These are phyloP conservation scores for Saturnia japonica DNA, from an alignment of 2,888 invertebrate genomes.

Conservation along the genomic window DNA sequence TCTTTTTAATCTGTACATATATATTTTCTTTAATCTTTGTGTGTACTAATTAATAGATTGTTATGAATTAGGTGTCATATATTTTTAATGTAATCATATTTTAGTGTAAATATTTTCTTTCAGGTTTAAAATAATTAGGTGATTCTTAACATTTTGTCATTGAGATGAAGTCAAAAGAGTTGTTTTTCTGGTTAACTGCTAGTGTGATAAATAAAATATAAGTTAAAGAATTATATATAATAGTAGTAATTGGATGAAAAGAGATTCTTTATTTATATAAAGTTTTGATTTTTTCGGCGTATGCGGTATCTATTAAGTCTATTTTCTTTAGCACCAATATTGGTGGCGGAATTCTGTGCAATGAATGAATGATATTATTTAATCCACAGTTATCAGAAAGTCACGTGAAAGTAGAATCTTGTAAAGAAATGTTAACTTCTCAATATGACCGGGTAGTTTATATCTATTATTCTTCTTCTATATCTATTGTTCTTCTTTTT, in stretches of 20 bases:
- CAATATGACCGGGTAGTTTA: too few relatives aligned
- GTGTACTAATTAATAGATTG: slow-evolving; percentile 13
- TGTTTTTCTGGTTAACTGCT: background rate
- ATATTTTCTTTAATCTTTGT: slow-evolving; percentile 18
- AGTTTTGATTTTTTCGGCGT: background rate
- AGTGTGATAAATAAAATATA: background rate
- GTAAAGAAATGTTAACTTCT: background rate
- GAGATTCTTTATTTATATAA: background rate
- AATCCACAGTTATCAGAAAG: too few relatives aligned
- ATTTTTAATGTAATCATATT: background rate
- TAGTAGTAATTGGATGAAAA: background rate
- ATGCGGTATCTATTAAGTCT: background rate
- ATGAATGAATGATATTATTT: background rate
- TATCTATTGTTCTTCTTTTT: too few relatives aligned
- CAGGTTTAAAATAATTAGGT: slow-evolving; percentile 2
- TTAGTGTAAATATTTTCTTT: slow-evolving; percentile 9
- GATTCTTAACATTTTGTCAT: background rate
- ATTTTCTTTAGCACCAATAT: background rate
- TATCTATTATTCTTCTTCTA: too few relatives aligned
- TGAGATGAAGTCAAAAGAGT: slow-evolving; percentile 4
- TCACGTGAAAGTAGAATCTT: background rate
- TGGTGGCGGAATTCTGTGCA: background rate
- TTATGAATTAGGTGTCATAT: slow-evolving; percentile 4
- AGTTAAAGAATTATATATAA: background rate
- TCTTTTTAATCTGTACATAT: slow-evolving; percentile 17